Evolutionary conservation across 2,888 invertebrate genomes (phyloP), one percentile per base, ranked within the genome.

Genomic region (Dinocampus coccinellae): DNA sequence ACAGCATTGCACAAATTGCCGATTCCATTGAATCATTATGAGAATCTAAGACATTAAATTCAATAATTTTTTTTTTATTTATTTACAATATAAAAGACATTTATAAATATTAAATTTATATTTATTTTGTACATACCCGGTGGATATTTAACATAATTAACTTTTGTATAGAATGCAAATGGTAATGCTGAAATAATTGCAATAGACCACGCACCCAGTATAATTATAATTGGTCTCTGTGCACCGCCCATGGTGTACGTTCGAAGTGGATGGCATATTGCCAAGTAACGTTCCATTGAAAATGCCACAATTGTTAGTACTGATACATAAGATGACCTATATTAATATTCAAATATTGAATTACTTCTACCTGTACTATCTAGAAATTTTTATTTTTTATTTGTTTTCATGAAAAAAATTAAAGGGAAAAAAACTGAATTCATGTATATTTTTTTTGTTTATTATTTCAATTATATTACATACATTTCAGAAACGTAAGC

Each of bases 301-400:
- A 97, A 97, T 2, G 96, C 95, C 57, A 96, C 95, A 79, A 97
- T 97, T 26, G 97, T 97, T 83, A 97, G 89, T 62, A 97, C 95
- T 0, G 97, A 97, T 0, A 95, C 96, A 88, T 97, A 96, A 0
- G 95, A 94, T 0, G 96, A 95, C 87, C 95, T 95, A 89, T 22
- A 88, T 89, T 71, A 75, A 74, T 66, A 64, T 7, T 29, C 63
- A 73, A 24, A 11, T 26, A 69, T 42, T 29, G 9, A 39, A 53
- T 47, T 58, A 62, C 55, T 36, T 52, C 34, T 6, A 36, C 29
- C 33, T 13, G 39, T n/a, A n/a, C n/a, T n/a, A n/a, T n/a, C n/a
- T n/a, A n/a, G n/a, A n/a, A n/a, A n/a, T n/a, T n/a, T n/a, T n/a
- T n/a, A n/a, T n/a, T n/a, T n/a, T n/a, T n/a, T n/a, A n/a, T n/a